Evolutionary conservation across 2,113 vertebrate species (phyloP), one percentile per base, ranked within the genome.

Genomic region (Morone saxatilis): DNA sequence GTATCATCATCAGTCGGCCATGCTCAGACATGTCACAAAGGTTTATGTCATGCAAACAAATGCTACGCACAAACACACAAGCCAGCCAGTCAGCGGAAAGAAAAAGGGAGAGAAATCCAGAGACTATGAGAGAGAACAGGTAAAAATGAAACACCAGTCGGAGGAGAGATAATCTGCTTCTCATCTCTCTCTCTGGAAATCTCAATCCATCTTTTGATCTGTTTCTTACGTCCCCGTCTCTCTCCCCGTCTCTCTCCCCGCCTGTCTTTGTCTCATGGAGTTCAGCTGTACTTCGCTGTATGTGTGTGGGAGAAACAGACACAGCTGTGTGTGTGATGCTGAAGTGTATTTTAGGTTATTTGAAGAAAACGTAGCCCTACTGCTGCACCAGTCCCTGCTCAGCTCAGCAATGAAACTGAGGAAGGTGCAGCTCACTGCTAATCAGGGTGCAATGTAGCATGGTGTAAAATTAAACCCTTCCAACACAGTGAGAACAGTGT

Each of bases 391-490:
- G 40, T 7, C 47, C 14, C 65, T 19, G 41, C 22, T 66, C 50
- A 66, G 48, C 8, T 69, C 62, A 7, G 17, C 19, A 17, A 43
- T 8, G 4, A 51, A 66, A 62, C 60, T 9, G 41, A 40, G 16
- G 67, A 83, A 83, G 81, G 77, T 78, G 77, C 75, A 77, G 51
- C 74, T 75, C 40, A 11, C 61, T 63, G 70, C 72, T 88, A 68
- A 86, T 79, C 78, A 88, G 69, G 40, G 69, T 68, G 59, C 74
- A 50, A 48, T 7, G 59, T 70, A 71, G 77, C 75, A 17, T 74
- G 81, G 81, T 76, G 79, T 86, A 79, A 86, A 91, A 89, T 84
- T 53, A 87, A 84, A 84, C 54, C 70, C 66, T 78, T 25, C 51
- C 78, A 84, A 84, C 78, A 61, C 61, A 53, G 53, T 2, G 53